A percentile compares a stretch with the other conserved stretches of the same genome.
These are phyloP conservation scores for Drosophila nebulosa DNA, from an alignment of 1,140 invertebrate genomes.

Conservation along the genomic window DNA sequence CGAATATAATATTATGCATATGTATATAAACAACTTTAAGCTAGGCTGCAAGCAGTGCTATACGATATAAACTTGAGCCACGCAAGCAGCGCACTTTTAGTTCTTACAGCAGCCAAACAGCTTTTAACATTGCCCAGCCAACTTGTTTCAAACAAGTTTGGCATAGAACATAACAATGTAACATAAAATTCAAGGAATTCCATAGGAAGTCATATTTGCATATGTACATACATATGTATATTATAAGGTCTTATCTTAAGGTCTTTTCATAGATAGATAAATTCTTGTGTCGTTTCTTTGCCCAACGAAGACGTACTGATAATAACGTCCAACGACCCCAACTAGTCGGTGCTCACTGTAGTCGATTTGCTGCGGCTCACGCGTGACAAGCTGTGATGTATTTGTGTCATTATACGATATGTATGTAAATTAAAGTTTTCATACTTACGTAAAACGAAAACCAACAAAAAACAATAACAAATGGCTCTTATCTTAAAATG, in stretches of 20 bases:
- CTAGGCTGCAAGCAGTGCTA: too few relatives aligned
- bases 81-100: too few relatives aligned
- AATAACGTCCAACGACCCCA: slow-evolving; percentile 33
- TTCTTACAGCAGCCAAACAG: too few relatives aligned
- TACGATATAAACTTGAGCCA: too few relatives aligned
- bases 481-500: slow-evolving; percentile 32
- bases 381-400: slow-evolving; percentile 32
- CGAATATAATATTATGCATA: not conserved
- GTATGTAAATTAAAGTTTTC: slow-evolving; percentile 49
- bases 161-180: too few relatives aligned
- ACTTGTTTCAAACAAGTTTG: too few relatives aligned
- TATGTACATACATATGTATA: not conserved
- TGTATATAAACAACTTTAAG: too few relatives aligned
- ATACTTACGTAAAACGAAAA: slow-evolving; percentile 45
- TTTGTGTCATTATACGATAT: slow-evolving; percentile 42
- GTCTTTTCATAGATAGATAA: not conserved
- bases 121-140: too few relatives aligned
- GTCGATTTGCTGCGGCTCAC: not conserved
- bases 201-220: not conserved
- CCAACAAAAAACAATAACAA: slow-evolving; percentile 13
- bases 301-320: slow-evolving; percentile 15
- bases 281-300: not conserved
- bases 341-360: slow-evolving; percentile 36
- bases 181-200: not conserved
- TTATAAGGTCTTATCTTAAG: not conserved